These are phyloP conservation scores for Bombyx mori DNA, from an alignment of 1,140 invertebrate genomes.

Conservation along the genomic window ASM3026992v2 NC_085124.1:8361501-8362000, in stretches of 20 bases:
- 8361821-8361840: slow-evolving; percentile 64
- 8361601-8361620: no score
- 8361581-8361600: slow-evolving; percentile 80
- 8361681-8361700: slow-evolving; percentile 99
- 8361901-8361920: slow-evolving; percentile 66
- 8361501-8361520: slow-evolving; percentile 93
- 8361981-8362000: slow-evolving; percentile 28
- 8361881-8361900: slow-evolving; percentile 52
- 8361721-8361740: slow-evolving; percentile 88
- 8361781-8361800: slow-evolving; percentile 67
- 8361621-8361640: no score
- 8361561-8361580: slow-evolving; percentile 99
- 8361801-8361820: slow-evolving; percentile 66
- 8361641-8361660: background rate
- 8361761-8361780: slow-evolving; percentile 75
- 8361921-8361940: slow-evolving; percentile 53
- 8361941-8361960: slow-evolving; percentile 62
- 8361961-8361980: no score
- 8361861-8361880: slow-evolving; percentile 54
- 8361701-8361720: slow-evolving; percentile 92
- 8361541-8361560: slow-evolving; percentile 99
- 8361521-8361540: slow-evolving; percentile 92
- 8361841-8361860: slow-evolving; percentile 51
- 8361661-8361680: slow-evolving; percentile 96
- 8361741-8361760: slow-evolving; percentile 87